These are phyloP conservation scores for Coranthus polyacanthus DNA, from an alignment of 2,797 vertebrate species.

Conservation along the genomic window DNA sequence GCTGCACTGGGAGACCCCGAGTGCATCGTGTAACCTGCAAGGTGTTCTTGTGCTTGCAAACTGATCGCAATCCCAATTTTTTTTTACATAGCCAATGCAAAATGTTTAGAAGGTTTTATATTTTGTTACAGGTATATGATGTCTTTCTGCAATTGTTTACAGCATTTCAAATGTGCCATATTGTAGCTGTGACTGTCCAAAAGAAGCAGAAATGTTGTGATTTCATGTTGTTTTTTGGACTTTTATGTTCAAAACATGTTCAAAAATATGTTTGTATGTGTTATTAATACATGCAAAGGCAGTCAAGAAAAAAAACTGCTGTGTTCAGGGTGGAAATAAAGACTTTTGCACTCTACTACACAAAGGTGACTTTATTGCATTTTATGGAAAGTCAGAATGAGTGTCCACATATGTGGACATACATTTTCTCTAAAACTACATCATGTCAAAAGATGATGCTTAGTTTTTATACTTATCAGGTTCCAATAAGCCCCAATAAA, in stretches of 20 bases:
- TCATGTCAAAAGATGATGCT: not conserved
- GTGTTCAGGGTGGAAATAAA: constrained; percentile 5
- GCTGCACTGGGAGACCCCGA: constrained; percentile 6
- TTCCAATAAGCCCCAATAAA: constrained; percentile 1
- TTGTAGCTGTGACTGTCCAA: too few relatives aligned
- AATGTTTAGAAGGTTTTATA: not conserved
- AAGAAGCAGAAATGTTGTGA: not conserved
- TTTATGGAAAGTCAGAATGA: not conserved
- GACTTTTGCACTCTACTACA: not conserved
- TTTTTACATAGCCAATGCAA: not conserved
- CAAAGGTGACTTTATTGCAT: not conserved
- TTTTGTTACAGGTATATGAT: not conserved
- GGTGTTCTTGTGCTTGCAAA: constrained; percentile 4
- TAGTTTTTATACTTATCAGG: not conserved
- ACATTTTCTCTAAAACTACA: not conserved
- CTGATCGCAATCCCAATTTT: not conserved
- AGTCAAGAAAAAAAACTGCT: too few relatives aligned
- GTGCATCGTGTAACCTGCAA: not conserved
- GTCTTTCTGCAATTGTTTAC: not conserved
- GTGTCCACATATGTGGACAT: constrained; percentile 2
- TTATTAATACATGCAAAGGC: too few relatives aligned
- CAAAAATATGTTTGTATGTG: too few relatives aligned
- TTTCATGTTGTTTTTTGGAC: not conserved
- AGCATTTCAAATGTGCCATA: not conserved
- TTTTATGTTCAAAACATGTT: too few relatives aligned